Conservation (phyloP, 2,888 invertebrate species). For the Ophioninae sp. region DNA sequence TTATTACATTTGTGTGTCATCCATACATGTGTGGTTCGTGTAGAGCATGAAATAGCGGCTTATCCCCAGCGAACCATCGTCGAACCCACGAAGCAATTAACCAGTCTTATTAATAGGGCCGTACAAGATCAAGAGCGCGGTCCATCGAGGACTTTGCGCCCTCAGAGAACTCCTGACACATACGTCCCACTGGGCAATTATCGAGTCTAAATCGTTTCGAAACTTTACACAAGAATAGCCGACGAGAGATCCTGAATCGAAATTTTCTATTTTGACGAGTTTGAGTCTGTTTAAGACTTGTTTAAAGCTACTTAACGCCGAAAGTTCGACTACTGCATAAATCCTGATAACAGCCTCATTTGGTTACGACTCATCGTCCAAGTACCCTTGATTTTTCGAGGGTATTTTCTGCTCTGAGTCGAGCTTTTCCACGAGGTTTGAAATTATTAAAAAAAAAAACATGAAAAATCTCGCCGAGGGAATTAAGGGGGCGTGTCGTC, state of each 20-base stretch:
- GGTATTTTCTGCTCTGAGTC: not conserved
- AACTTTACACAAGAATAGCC: conserved; percentile 4
- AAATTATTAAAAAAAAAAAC: conserved; percentile 59
- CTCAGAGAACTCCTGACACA: conserved; percentile 62
- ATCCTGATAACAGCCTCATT: not conserved
- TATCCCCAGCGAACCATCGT: conserved; percentile 68
- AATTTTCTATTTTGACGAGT: too few species aligned
- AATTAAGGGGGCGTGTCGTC: conserved; percentile 40
- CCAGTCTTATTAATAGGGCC: conserved; percentile 70
- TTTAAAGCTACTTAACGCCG: too few species aligned
- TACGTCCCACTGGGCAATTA: conserved; percentile 67
- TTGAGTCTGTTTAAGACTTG: too few species aligned
- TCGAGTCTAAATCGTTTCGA: conserved; percentile 47
- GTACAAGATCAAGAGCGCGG: conserved; percentile 47
- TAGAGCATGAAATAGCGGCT: conserved; percentile 47
- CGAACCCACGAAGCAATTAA: conserved; percentile 67
- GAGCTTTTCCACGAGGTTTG: conserved; percentile 6
- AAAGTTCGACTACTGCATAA: too few species aligned
- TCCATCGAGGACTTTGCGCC: conserved; percentile 40
- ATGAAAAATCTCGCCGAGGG: conserved; percentile 7
- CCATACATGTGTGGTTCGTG: conserved; percentile 4
- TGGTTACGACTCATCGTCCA: not conserved
- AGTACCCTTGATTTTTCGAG: not conserved
- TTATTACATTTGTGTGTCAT: conserved; percentile 3
- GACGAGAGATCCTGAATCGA: conserved; percentile 4